Percentiles rank a stretch among this genome's conserved stretches.
Evolutionary conservation across 2,888 invertebrate species (phyloP).

Genomic region (Eurytoma californica): DNA sequence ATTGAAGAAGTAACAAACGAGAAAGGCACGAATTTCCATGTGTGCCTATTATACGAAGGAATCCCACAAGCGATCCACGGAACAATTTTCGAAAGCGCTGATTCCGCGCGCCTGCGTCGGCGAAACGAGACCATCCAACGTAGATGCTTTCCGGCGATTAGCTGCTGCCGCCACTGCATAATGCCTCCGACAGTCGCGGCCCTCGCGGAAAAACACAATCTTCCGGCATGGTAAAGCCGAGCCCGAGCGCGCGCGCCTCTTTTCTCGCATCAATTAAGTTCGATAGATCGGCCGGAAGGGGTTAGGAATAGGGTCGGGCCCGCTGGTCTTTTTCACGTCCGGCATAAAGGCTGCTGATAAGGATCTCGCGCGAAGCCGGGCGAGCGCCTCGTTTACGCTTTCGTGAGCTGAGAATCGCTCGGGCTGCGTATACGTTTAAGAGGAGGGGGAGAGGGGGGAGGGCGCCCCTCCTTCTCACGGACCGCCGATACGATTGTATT

Average conservation of each 20-base stretch:
- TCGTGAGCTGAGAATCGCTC: conserved; percentile 54
- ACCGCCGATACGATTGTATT: conserved; percentile 53
- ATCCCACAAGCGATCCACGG: too few relatives aligned
- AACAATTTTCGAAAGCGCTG: neutral
- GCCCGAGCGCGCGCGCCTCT: neutral
- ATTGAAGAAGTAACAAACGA: too few relatives aligned
- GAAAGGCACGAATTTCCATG: too few relatives aligned
- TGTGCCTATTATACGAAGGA: too few relatives aligned
- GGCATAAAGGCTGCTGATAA: conserved; percentile 6
- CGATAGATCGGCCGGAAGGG: conserved; percentile 59
- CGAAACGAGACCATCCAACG: neutral
- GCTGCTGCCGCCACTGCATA: neutral
- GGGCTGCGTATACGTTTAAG: neutral
- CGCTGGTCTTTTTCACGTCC: conserved; percentile 49
- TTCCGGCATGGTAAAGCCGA: neutral
- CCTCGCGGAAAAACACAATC: neutral
- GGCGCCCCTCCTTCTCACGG: neutral
- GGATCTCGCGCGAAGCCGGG: too few relatives aligned
- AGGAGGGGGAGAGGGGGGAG: neutral
- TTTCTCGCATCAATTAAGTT: conserved; percentile 52
- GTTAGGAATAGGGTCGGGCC: neutral
- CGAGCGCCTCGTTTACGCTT: conserved; percentile 52
- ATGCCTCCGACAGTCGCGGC: neutral
- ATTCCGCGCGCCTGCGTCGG: conserved; percentile 18
- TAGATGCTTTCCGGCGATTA: neutral